Conservation (phyloP, 2,888 invertebrate species). For the Meliscaeva auricollis region DNA sequence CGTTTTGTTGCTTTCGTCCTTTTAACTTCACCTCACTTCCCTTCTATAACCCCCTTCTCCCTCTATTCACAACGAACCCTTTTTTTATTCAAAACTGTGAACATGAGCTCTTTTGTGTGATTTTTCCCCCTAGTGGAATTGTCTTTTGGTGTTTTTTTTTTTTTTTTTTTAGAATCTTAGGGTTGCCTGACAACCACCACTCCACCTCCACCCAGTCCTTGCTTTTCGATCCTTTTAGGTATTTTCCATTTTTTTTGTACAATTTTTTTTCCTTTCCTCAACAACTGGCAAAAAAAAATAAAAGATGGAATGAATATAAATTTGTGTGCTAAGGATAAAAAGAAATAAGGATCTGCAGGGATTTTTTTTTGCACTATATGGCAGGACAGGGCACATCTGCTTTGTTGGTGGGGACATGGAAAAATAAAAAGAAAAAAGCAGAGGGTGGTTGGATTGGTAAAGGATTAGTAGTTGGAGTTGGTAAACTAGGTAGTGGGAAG, state of each 20-base stretch:
- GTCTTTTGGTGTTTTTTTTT: conserved; percentile 57
- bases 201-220: neutral
- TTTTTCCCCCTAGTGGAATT: conserved; percentile 60
- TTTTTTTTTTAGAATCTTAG: conserved; percentile 28
- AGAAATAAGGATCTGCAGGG: conserved; percentile 66
- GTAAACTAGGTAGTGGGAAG: neutral
- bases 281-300: conserved; percentile 47
- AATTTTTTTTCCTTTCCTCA: conserved; percentile 24
- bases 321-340: conserved; percentile 67
- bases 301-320: conserved; percentile 72
- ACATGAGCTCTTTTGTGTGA: conserved; percentile 75
- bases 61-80: conserved; percentile 23
- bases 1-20: conserved; percentile 20
- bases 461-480: neutral
- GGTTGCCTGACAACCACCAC: conserved; percentile 65
- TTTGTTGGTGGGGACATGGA: conserved; percentile 36
- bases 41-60: neutral
- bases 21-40: neutral
- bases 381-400: conserved; percentile 70
- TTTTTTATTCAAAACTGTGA: conserved; percentile 69
- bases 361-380: conserved; percentile 52
- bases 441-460: conserved; percentile 3
- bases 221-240: conserved; percentile 16
- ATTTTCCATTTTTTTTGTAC: conserved; percentile 12
- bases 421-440: neutral